A percentile compares a stretch with the other conserved stretches of the same genome.
These are phyloP conservation scores for Scaptodrosophila lebanonensis DNA, from an alignment of 1,140 invertebrate species.

Conservation along the genomic window DNA sequence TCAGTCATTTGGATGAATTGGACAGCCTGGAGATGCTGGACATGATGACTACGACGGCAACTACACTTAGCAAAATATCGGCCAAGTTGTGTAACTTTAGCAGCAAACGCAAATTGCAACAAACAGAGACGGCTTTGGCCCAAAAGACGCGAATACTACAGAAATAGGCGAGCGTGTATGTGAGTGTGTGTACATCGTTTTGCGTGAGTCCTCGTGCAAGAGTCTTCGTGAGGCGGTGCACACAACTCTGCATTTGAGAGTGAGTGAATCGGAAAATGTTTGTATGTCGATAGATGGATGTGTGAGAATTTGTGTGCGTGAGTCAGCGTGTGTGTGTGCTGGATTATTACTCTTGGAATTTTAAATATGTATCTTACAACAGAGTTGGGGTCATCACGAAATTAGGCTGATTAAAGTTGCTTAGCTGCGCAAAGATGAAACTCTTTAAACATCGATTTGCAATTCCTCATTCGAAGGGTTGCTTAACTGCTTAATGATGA, in stretches of 20 bases:
- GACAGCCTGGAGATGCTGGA: constrained; percentile 54
- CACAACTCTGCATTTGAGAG: not conserved
- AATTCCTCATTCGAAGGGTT: too few relatives aligned
- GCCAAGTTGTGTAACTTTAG: constrained; percentile 62
- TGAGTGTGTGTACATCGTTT: not conserved
- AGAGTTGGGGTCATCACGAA: too few relatives aligned
- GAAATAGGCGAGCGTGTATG: constrained; percentile 27
- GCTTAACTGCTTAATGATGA: too few relatives aligned
- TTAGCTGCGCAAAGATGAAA: too few relatives aligned
- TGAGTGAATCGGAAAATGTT: not conserved
- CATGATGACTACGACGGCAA: constrained; percentile 62
- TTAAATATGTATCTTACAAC: not conserved
- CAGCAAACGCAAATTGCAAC: constrained; percentile 57
- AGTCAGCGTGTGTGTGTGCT: constrained; percentile 4
- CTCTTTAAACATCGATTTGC: too few relatives aligned
- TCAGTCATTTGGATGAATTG: constrained; percentile 57
- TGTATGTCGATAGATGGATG: not conserved
- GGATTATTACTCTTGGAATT: not conserved
- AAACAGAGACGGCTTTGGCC: constrained; percentile 53
- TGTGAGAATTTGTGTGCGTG: not conserved
- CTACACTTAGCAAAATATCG: constrained; percentile 57
- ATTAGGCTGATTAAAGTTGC: too few relatives aligned
- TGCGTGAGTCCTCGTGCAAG: not conserved
- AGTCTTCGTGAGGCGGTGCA: not conserved
- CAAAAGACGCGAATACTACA: constrained; percentile 59